Base-by-base conservation (phyloP, 1,140 invertebrate genomes). In the Hirudo medicinalis region DNA sequence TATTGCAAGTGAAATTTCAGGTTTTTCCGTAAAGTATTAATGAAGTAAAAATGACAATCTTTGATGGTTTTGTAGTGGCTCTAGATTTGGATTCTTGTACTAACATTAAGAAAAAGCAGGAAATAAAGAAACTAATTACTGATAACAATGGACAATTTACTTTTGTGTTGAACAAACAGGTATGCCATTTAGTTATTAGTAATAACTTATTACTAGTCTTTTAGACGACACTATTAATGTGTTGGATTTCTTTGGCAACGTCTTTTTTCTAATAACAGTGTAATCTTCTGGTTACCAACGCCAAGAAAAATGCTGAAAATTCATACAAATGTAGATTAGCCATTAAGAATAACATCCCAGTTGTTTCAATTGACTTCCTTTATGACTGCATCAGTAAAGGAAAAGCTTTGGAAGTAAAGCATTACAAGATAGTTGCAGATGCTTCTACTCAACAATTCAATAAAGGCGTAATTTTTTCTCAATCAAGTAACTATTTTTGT, bases 131-230 rank as follows among this genome's bases (percentile, higher is more conserved):
- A 60, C 75, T 74, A 13, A 76, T 80, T 15, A 76, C 76, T 22
- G 74, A 75, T n/a, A 76, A 79, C 76, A 78, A 76, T 67, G 79
- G 79, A 8, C 75, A 75, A 29, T 71, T 80, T 22, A 79, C 78
- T 13, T 79, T 77, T 71, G 77, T 80, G 67, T 73, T 79, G 32
- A 78, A 77, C 20, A 78, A 75, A 49, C 78, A 79, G 78, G 79
- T 79, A 25, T 36, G 53, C 19, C 27, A 69, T 11, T 40, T 2
- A 49, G 15, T 49, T 49, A 49, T n/a, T n/a, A n/a, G n/a, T n/a
- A n/a, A n/a, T n/a, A n/a, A n/a, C n/a, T n/a, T n/a, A n/a, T 49
- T 17, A 49, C 11, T 17, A 13, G 43, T 17, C 43, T 17, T 49
- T 49, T 49, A 49, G 15, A 49, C 43, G 3, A 49, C 11, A 9